A percentile compares a stretch with the other conserved stretches of the same genome.
These are phyloP conservation scores for Littorina saxatilis DNA, from an alignment of 1,140 invertebrate genomes.

Conservation along the genomic window DNA sequence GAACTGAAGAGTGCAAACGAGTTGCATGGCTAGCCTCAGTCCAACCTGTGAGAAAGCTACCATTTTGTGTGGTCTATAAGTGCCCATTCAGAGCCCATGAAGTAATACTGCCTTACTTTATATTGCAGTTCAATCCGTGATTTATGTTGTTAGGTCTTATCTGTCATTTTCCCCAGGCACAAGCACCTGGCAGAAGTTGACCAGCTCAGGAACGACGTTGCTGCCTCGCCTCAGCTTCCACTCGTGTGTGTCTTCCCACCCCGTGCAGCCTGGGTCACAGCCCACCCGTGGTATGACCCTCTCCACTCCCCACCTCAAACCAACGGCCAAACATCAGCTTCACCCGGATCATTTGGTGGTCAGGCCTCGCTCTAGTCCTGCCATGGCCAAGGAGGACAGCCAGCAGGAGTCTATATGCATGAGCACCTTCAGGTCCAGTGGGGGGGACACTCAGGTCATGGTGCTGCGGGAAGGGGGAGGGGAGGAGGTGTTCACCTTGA, in stretches of 20 bases:
- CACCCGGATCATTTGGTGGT: constrained; percentile 20
- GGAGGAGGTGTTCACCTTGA: background rate
- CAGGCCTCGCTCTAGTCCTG: constrained; percentile 31
- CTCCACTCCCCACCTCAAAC: constrained; percentile 39
- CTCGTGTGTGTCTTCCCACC: background rate
- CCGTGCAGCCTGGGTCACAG: background rate
- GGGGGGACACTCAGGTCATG: background rate
- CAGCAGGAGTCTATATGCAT: background rate
- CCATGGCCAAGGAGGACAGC: background rate
- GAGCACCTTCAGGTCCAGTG: too few species aligned
- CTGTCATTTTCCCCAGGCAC: constrained; percentile 14
- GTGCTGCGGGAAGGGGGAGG: background rate
- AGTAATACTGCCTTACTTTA: too few species aligned
- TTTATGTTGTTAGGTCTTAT: too few species aligned
- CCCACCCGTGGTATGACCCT: background rate
- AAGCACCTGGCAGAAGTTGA: background rate
- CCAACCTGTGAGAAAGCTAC: too few species aligned
- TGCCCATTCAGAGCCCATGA: too few species aligned
- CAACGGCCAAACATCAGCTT: background rate
- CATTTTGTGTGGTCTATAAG: too few species aligned
- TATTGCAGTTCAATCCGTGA: too few species aligned
- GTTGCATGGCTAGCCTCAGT: too few species aligned
- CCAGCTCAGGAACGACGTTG: background rate
- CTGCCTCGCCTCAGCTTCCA: constrained; percentile 9
- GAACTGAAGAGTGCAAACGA: too few species aligned